Base-by-base conservation (phyloP, 2,797 vertebrate species). In the Apodemus agrarius region DNA sequence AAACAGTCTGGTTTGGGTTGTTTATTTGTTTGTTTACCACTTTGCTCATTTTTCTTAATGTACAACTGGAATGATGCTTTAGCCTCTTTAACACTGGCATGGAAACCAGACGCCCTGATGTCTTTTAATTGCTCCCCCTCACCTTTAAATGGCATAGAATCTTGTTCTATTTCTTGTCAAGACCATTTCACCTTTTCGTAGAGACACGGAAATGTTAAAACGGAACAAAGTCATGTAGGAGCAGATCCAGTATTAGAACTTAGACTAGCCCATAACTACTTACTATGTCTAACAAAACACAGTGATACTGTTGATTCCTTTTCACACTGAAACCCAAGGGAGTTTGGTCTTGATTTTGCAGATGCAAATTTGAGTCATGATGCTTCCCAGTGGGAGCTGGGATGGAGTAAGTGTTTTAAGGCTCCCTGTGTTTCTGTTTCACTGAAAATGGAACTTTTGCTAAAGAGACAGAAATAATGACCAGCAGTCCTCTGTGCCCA, bases 391-490 rank as follows among this genome's bases (percentile, higher is more conserved):
- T 88, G 21, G n/a, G 12, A 52, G 57, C 78, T 84, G 59, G 89
- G 84, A 21, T 24, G 88, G 82, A 17, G 6, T 65, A 46, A 2
- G 16, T 80, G 24, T 76, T 89, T 93, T 49, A 92, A 92, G n/a
- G 8, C 14, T 93, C 34, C 49, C 74, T 54, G 22, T 67, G 86
- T 84, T 85, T 31, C 84, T 69, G 14, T 11, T 78, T 93, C 16
- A 34, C 37, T 92, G 86, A 92, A 86, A 40, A 16, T 63, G 11
- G 54, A 88, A 52, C 67, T 90, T 86, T 87, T 67, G 26, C 40
- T 94, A 59, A 94, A 83, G n/a, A 34, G 54, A 95, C 93, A 80
- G 46, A 83, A 46, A 74, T 49, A 87, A 52, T 57, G 54, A 90
- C 49, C 40, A 22, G 67, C 22, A 34, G 29, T 34, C 54, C 9